These are phyloP conservation scores for Todus mexicanus DNA, from an alignment of 2,797 vertebrate genomes.

Conservation along the genomic window DNA sequence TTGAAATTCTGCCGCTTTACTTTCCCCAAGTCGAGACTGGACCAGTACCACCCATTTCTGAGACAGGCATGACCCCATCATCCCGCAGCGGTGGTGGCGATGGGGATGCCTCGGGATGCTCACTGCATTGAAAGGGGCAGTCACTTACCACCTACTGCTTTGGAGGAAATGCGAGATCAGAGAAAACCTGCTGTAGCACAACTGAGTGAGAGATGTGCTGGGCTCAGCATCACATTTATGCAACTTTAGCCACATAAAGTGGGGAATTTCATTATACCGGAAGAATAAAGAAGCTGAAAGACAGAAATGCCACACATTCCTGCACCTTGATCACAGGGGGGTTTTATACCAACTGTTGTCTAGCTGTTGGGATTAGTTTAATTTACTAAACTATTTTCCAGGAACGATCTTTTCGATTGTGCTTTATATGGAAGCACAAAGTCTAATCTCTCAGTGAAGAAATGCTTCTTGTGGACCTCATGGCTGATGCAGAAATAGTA, in stretches of 20 bases:
- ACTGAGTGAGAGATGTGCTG: accelerated
- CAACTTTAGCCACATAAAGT: neutral
- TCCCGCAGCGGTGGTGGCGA: neutral
- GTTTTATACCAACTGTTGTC: neutral
- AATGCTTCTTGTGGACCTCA: neutral
- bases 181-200: neutral
- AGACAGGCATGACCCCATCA: neutral
- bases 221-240: neutral
- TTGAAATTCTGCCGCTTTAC: neutral
- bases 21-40: neutral
- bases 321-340: neutral
- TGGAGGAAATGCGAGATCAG: neutral
- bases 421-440: neutral
- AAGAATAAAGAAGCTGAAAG: neutral
- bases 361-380: neutral
- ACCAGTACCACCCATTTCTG: neutral
- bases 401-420: neutral
- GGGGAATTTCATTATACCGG: neutral
- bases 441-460: neutral
- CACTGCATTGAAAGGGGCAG: neutral
- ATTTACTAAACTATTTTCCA: neutral
- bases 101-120: neutral
- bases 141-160: neutral
- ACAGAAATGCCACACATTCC: neutral
- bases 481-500: neutral